Conservation (phyloP, 2,888 invertebrate species). For the Heliconius hortense region DNA sequence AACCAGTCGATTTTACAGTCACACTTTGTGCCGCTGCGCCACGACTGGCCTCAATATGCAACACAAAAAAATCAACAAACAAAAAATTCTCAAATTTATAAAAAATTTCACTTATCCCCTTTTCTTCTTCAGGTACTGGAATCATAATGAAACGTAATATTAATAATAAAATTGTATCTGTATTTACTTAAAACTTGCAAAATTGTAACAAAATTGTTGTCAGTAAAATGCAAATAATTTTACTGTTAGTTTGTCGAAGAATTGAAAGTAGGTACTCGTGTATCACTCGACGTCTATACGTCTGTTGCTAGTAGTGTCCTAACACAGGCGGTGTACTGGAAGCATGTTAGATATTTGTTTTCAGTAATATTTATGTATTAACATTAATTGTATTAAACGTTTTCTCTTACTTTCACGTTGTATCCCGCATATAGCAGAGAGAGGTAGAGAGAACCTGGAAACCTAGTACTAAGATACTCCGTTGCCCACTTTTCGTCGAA, state of each 20-base stretch:
- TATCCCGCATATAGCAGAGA: neutral
- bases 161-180: no score
- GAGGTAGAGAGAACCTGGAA: neutral
- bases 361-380: neutral
- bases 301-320: constrained; percentile 9
- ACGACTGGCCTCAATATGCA: no score
- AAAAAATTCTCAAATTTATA: no score
- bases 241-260: constrained; percentile 8
- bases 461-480: neutral
- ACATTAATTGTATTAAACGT: neutral
- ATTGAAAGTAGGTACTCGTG: constrained; percentile 21
- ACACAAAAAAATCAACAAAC: no score
- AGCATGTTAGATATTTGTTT: neutral
- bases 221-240: constrained; percentile 15
- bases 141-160: neutral
- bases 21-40: no score
- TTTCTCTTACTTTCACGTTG: neutral
- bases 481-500: neutral
- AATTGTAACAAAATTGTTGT: neutral
- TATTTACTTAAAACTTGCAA: neutral
- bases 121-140: no score
- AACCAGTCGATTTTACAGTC: no score
- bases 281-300: constrained; percentile 5
- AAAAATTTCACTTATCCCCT: no score
- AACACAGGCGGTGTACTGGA: neutral